These are phyloP conservation scores for Pomacea canaliculata DNA, from an alignment of 2,888 invertebrate genomes.

Conservation along the genomic window DNA sequence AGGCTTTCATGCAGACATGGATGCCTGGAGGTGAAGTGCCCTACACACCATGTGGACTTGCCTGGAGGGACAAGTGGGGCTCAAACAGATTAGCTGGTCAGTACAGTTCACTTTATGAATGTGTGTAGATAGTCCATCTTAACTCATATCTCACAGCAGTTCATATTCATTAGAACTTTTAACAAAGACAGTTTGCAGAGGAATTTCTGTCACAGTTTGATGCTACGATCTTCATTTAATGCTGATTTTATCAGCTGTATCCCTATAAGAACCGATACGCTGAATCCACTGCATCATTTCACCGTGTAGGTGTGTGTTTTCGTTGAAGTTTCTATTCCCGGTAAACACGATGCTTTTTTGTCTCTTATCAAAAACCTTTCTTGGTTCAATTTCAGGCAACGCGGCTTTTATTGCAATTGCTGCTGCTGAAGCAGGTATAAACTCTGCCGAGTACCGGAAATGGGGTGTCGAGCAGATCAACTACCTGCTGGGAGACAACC, in stretches of 20 bases:
- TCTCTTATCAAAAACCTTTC: too few relatives aligned
- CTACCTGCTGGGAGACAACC: conserved; percentile 60
- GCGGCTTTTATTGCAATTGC: conserved; percentile 53
- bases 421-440: conserved; percentile 56
- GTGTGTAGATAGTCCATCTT: not conserved
- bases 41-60: conserved; percentile 57
- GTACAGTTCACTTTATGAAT: not conserved
- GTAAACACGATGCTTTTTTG: too few relatives aligned
- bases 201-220: too few relatives aligned
- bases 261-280: too few relatives aligned
- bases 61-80: conserved; percentile 58
- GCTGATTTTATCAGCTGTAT: too few relatives aligned
- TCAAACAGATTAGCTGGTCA: conserved; percentile 49
- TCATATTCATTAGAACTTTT: too few relatives aligned
- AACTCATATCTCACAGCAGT: too few relatives aligned
- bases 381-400: conserved; percentile 39
- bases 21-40: conserved; percentile 47
- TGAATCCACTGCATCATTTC: too few relatives aligned
- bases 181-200: too few relatives aligned
- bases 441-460: conserved; percentile 36
- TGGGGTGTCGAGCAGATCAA: conserved; percentile 61
- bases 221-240: too few relatives aligned
- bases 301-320: too few relatives aligned
- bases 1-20: conserved; percentile 46
- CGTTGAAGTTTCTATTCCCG: too few relatives aligned